phyloP scores from a whole-genome alignment of 2,888 invertebrate genomes.

The Maniola hyperantus region DNA sequence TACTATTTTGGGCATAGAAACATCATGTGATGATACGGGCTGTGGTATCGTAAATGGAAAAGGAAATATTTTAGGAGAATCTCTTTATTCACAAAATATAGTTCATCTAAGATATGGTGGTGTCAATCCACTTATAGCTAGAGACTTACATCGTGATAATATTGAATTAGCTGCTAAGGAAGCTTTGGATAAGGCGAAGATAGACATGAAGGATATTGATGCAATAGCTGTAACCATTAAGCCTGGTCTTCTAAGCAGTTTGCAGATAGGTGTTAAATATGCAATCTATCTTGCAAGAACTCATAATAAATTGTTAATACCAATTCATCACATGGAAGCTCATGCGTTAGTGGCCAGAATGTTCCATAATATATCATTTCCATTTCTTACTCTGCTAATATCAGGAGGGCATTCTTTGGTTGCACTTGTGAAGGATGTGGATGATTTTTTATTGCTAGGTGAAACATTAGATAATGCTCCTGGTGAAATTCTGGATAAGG shows the following conservation, averaged over 20 bases:
- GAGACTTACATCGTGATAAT: conserved; percentile 89
- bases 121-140: conserved; percentile 93
- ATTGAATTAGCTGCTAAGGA: conserved; percentile 88
- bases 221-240: conserved; percentile 96
- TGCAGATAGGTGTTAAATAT: conserved; percentile 91
- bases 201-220: conserved; percentile 86
- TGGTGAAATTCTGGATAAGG: conserved; percentile 97
- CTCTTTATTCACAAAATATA: conserved; percentile 90
- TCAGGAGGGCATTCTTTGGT: conserved; percentile 97
- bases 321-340: conserved; percentile 99
- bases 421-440: conserved; percentile 87
- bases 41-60: conserved; percentile 91
- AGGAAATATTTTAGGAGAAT: conserved; percentile 90
- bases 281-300: conserved; percentile 88
- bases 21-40: conserved; percentile 98
- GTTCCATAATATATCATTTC: conserved; percentile 87
- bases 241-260: conserved; percentile 92
- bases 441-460: conserved; percentile 91
- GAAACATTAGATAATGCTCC: conserved; percentile 92
- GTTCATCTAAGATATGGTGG: conserved; percentile 91
- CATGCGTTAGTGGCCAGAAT: conserved; percentile 96
- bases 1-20: conserved; percentile 94
- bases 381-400: conserved; percentile 93
- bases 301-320: conserved; percentile 91
- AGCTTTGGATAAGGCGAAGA: conserved; percentile 84